Conservation (phyloP, 2,888 invertebrate genomes). For the Hesperia comma region DNA sequence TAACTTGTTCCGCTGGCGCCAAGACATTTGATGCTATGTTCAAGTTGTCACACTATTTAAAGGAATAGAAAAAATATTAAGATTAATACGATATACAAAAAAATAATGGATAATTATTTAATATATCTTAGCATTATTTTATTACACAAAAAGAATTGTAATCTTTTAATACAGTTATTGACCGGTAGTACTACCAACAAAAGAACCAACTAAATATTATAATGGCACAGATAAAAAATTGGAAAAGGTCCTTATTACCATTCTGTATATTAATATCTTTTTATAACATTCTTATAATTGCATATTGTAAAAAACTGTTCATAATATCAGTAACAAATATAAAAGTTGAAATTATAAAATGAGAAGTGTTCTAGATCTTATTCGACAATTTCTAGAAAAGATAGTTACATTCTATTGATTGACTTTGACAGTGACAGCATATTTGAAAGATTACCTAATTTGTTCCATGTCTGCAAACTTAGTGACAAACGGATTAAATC, state of each 20-base stretch:
- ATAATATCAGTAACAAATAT: too few species aligned
- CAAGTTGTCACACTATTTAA: slow-evolving; percentile 23
- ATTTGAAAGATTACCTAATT: too few species aligned
- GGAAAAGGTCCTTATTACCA: background rate
- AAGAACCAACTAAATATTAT: background rate
- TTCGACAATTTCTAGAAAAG: too few species aligned
- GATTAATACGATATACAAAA: background rate
- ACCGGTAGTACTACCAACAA: slow-evolving; percentile 31
- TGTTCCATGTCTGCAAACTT: too few species aligned
- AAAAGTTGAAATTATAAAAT: too few species aligned
- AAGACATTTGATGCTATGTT: slow-evolving; percentile 41
- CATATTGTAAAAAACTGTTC: too few species aligned
- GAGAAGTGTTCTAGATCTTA: too few species aligned
- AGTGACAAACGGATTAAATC: too few species aligned
- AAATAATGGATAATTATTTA: background rate
- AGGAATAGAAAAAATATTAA: background rate
- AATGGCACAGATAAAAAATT: slow-evolving; percentile 23
- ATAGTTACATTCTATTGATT: too few species aligned
- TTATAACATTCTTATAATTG: too few species aligned
- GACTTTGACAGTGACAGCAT: too few species aligned
- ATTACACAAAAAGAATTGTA: background rate
- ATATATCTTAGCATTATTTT: background rate
- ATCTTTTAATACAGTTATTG: background rate
- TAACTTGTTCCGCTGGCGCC: slow-evolving; percentile 71
- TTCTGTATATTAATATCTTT: too few species aligned